A percentile compares a stretch with the other conserved stretches of the same genome.
These are phyloP conservation scores for Baccha elongata DNA, from an alignment of 2,888 invertebrate species.

Conservation along the genomic window DNA sequence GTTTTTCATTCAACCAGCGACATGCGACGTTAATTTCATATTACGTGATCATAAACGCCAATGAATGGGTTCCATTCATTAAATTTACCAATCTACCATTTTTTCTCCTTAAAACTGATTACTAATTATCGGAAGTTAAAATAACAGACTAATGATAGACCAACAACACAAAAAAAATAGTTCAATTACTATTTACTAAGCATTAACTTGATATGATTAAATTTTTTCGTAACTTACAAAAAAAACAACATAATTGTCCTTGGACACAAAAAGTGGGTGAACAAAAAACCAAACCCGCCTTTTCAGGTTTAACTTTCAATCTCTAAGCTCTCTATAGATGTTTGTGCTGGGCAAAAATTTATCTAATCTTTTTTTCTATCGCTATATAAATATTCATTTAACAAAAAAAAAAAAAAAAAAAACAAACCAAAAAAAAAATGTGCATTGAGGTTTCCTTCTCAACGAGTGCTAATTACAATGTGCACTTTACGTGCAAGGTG, in stretches of 20 bases:
- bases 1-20: not conserved
- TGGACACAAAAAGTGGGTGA: conserved; percentile 32
- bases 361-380: conserved; percentile 39
- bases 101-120: conserved; percentile 14
- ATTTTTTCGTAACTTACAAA: not conserved
- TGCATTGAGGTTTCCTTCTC: not conserved
- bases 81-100: conserved; percentile 11
- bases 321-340: not conserved
- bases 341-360: conserved; percentile 15
- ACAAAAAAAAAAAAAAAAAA: not conserved
- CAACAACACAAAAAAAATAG: not conserved
- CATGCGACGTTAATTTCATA: conserved; percentile 23
- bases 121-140: conserved; percentile 55
- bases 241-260: conserved; percentile 35
- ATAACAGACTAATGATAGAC: conserved; percentile 2
- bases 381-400: conserved; percentile 36
- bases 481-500: conserved; percentile 22
- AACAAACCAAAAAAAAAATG: not conserved
- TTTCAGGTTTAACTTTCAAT: conserved; percentile 45
- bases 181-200: conserved; percentile 27
- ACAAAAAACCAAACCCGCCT: conserved; percentile 9
- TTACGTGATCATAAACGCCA: conserved; percentile 19
- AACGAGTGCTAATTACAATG: conserved; percentile 50
- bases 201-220: conserved; percentile 33
- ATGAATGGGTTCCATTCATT: conserved; percentile 59